Evolutionary conservation across 2,113 vertebrate species (phyloP).

Genomic region (Phalacrocorax carbo): DNA sequence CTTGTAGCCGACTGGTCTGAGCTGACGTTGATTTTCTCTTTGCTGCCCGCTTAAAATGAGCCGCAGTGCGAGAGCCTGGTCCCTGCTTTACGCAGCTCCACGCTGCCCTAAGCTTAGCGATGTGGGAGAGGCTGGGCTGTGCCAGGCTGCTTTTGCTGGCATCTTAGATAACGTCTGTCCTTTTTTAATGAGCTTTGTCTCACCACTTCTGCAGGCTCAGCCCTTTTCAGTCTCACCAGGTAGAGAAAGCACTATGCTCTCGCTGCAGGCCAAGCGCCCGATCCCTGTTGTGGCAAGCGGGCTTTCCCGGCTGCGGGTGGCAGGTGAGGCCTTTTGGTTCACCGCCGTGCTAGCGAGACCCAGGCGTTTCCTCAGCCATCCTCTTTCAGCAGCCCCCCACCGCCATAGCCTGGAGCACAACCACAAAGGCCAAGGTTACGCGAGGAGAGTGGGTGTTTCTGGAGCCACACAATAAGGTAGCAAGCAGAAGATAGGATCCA

Average conservation of each 20-base stretch:
- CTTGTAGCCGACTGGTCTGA: background rate
- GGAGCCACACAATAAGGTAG: background rate
- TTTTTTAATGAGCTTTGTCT: background rate
- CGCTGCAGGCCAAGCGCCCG: background rate
- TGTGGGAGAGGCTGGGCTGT: background rate
- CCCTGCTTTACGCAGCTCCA: background rate
- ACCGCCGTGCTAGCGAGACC: background rate
- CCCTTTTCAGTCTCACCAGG: background rate
- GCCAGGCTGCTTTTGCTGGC: background rate
- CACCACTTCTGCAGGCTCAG: background rate
- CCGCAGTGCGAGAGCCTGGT: accelerated
- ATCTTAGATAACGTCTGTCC: background rate
- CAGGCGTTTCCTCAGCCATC: background rate
- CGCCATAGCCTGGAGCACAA: background rate
- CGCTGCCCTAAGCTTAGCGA: background rate
- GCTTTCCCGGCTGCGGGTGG: accelerated
- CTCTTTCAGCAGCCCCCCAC: background rate
- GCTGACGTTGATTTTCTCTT: accelerated
- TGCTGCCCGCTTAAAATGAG: accelerated
- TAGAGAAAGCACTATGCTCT: background rate
- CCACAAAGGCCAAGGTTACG: no score
- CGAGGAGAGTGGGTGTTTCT: background rate
- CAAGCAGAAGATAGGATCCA: background rate
- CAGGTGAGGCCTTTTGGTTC: background rate
- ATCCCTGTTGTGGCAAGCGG: background rate